Base-by-base conservation (phyloP, 2,888 invertebrate genomes). In the Nycteola revayana region DNA sequence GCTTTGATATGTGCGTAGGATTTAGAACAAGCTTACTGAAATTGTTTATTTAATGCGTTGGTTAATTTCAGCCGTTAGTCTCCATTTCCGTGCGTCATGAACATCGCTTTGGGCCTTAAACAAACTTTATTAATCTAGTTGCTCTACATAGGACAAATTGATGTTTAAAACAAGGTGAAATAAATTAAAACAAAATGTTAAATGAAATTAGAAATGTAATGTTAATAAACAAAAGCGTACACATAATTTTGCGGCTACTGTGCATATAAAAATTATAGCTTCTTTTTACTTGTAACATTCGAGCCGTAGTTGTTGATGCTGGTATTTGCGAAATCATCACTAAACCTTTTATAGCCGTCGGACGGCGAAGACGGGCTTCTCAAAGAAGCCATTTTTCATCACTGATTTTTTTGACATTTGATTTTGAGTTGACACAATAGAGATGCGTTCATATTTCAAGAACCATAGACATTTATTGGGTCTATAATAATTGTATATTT, bases 321-420 rank as follows among this genome's bases (percentile, higher is more conserved):
- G 85, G 75, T 69, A 66, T 85, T 85, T 68, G 85, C 85, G 71
- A 88, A 83, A 77, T 92, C 91, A 78, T 92, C 91, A 77, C 90
- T 90, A 69, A 92, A 92, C 68, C 90, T 86, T 82, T 91, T 90
- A 75, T 92, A 92, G 41, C 92, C 92, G 69, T 92, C 91, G 64
- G 91, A 87, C 70, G 87, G 88, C 67, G 91, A 88, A 66, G 90
- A 90, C 76, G 89, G 87, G 80, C 90, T 90, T 66, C 90, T 75
- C 71, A 86, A 57, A 60, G 89, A 83, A 85, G 90, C 89, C 90
- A 90, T 90, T 84, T 81, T 84, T 77, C 56, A 51, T 65, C 45
- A 87, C 85, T 86, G 70, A 75, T 54, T 51, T 64, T 66, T 67
- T 62, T 56, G 40, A 52, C 48, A 34, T 40, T 49, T 50, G n/a